These are phyloP conservation scores for Carcinoscorpius rotundicauda DNA, from an alignment of 1,140 invertebrate genomes.

Conservation along the genomic window DNA sequence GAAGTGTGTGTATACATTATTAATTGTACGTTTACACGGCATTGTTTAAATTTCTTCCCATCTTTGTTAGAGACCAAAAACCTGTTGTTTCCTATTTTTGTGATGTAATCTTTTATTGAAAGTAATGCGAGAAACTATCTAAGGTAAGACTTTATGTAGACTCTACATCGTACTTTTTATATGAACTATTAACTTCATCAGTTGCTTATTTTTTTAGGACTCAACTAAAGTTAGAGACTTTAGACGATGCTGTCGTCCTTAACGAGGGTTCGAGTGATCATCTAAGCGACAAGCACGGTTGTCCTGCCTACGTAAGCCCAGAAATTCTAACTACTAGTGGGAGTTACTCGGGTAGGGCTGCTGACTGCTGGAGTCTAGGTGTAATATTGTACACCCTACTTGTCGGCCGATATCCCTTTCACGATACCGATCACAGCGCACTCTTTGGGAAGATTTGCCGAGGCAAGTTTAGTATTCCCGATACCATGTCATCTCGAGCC, in stretches of 20 bases:
- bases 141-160: too few species aligned
- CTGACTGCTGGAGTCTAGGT: constrained; percentile 93
- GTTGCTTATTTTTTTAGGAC: constrained; percentile 54
- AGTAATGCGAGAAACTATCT: too few species aligned
- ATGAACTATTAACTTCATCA: too few species aligned
- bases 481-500: constrained; percentile 66
- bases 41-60: too few species aligned
- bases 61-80: too few species aligned
- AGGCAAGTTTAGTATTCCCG: constrained; percentile 74
- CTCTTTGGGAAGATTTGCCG: constrained; percentile 84
- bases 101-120: too few species aligned
- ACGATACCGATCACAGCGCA: constrained; percentile 74
- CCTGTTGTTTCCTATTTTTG: too few species aligned
- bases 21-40: too few species aligned
- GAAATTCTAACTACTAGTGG: constrained; percentile 42
- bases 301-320: constrained; percentile 92
- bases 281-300: constrained; percentile 84
- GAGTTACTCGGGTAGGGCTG: constrained; percentile 80
- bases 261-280: constrained; percentile 50
- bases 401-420: constrained; percentile 92
- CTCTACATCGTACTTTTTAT: too few species aligned
- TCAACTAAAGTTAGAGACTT: constrained; percentile 72
- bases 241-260: constrained; percentile 87
- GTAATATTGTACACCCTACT: constrained; percentile 95
- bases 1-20: too few species aligned